Percentiles rank a stretch among this genome's conserved stretches.
phyloP scores from a whole-genome alignment of 2,797 vertebrate species.

The Lates japonicus region DNA sequence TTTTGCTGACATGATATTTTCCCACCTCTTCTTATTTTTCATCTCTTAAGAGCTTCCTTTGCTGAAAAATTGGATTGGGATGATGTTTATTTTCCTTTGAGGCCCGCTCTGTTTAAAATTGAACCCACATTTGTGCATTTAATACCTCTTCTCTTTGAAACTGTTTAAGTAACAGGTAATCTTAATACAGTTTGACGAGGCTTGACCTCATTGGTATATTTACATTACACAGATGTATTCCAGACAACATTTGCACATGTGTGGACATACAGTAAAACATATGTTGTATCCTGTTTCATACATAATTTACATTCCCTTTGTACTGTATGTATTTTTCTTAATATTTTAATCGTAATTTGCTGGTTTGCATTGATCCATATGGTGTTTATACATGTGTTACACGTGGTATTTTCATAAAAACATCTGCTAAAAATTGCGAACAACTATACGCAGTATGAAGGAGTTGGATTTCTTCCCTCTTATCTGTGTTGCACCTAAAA shows the following conservation, averaged over 20 bases:
- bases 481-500: conserved; percentile 22
- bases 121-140: conserved; percentile 75
- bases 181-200: conserved; percentile 75
- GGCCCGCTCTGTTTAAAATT: conserved; percentile 74
- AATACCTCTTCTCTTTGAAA: conserved; percentile 80
- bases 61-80: conserved; percentile 75
- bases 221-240: conserved; percentile 75
- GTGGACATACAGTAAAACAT: conserved; percentile 31
- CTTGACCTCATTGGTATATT: conserved; percentile 76
- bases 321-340: conserved; percentile 9
- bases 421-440: conserved; percentile 29
- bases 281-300: conserved; percentile 10
- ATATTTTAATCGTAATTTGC: conserved; percentile 12
- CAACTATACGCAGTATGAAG: neutral
- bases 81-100: conserved; percentile 82
- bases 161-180: conserved; percentile 76
- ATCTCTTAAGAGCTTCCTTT: conserved; percentile 71
- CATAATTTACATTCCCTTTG: neutral
- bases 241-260: conserved; percentile 61
- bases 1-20: conserved; percentile 78
- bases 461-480: conserved; percentile 23
- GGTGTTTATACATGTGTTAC: conserved; percentile 5
- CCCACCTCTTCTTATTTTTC: conserved; percentile 67
- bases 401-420: conserved; percentile 17
- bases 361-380: conserved; percentile 10